Evolutionary conservation across 2,888 invertebrate species (phyloP), one percentile per base, ranked within the genome.

Genomic region (Halictus quadricinctus): DNA sequence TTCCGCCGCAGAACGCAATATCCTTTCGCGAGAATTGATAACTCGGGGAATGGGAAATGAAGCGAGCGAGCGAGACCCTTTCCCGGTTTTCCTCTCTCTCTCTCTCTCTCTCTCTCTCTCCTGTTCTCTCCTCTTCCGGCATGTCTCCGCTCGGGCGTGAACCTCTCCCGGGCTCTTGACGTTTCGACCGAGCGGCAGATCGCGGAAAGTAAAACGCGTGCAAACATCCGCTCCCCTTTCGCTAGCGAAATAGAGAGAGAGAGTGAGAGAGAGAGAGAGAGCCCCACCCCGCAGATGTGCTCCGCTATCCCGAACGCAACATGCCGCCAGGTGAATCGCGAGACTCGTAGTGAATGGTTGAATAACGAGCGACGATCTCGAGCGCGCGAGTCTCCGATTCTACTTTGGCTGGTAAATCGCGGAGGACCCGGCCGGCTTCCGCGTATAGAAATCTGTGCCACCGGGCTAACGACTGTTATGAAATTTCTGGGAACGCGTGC

Each of bases 61-160:
- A 90, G 88, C 88, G 87, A 84, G 88, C 81, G 72, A 84, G 88
- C 81, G 72, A 84, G 69, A 21, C 12, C 36, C 81, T 82, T 70
- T 69, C 64, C 73, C 69, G 12, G 64, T 72, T 74, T 74, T 79
- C 73, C 21, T 70, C 12, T 60, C 41, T 50, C 25, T 41, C 60
- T 15, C 13, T 12, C 50, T 48, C 25, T 43, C 58, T 41, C 21
- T 50, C 54, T n/a, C 43, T 25, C 29, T 18, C 41, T 6, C 25
- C 15, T 60, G 25, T 13, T n/a, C 48, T 41, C 48, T 54, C 13
- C 29, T 66, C 60, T 66, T 4, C 25, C 48, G 58, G 54, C 15
- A 15, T 25, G 41, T 72, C 80, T 69, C 60, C 18, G 25, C 36
- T 64, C 77, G 66, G 72, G 81, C 75, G 80, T 73, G 80, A 87